These are phyloP conservation scores for Buteo buteo DNA, from an alignment of 2,113 vertebrate genomes.

Conservation along the genomic window DNA sequence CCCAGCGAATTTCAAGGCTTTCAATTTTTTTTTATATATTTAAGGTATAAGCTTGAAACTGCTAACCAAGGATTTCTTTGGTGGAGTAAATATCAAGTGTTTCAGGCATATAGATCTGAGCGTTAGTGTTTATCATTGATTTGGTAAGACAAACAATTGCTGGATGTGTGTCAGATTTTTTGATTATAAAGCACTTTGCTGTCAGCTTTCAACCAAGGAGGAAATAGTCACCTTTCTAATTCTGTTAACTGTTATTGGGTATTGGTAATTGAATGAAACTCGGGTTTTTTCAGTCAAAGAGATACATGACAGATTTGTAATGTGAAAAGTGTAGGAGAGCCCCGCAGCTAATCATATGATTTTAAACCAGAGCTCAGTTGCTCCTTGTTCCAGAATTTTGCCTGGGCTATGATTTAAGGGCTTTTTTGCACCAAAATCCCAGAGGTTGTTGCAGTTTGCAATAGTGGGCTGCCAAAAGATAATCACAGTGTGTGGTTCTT, in stretches of 20 bases:
- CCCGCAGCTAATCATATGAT: not conserved
- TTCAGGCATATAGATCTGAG: not conserved
- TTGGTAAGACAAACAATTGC: not conserved
- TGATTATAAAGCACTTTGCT: not conserved
- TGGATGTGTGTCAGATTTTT: not conserved
- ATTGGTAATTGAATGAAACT: not conserved
- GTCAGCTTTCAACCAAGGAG: not conserved
- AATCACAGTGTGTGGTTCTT: not conserved
- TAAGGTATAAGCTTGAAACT: not conserved
- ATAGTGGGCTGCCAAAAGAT: not conserved
- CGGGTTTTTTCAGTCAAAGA: not conserved
- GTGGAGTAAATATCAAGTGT: not conserved
- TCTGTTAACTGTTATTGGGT: not conserved
- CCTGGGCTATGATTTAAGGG: not conserved
- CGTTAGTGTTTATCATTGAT: not conserved
- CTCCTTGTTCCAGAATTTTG: not conserved
- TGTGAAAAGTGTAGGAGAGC: not conserved
- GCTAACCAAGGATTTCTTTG: not conserved
- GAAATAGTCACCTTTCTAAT: not conserved
- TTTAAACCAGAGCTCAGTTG: not conserved
- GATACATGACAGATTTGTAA: not conserved
- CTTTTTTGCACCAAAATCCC: constrained; percentile 17
- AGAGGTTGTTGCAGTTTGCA: not conserved
- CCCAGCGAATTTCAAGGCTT: not conserved
- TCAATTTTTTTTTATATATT: not conserved